Evolutionary conservation across 1,140 invertebrate species (phyloP), one percentile per base, ranked within the genome.

Genomic region (Drosophila mauritiana): DNA sequence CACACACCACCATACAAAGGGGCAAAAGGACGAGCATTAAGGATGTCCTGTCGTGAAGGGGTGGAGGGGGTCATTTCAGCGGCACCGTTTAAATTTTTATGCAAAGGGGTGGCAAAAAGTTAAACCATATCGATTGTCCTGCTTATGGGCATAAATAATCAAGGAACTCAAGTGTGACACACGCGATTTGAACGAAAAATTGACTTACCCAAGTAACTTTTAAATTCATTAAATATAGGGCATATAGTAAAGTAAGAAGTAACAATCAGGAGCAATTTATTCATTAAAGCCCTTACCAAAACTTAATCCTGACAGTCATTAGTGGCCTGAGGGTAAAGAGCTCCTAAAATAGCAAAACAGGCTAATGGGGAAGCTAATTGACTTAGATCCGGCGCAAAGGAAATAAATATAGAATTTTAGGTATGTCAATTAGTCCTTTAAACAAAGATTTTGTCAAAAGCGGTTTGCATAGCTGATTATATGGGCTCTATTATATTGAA

Each of bases 61-160:
- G 12, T 12, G 4, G 11, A 56, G 36, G 53, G 25, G 57, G 31
- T 58, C 49, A 68, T 55, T 69, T 31, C 64, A 42, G 64, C 27
- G 42, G 17, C 36, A 56, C 12, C 39, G 36, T 57, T 73, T 64
- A 56, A 74, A 55, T 55, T 73, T 49, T 43, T 42, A 40, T 43
- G 40, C 27, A 55, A 45, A 17, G 67, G 67, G 67, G 34, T 54
- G 37, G 36, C 63, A 52, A 49, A 52, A 31, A 65, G 64, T 34
- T 31, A 20, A 36, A 27, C 34, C 49, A 4, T 48, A 55, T 56
- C 64, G 42, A 40, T 70, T 70, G 48, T 55, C 67, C 42, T 45
- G 63, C 48, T 70, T 31, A 39, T 37, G 34, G 42, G 67, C 67
- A 70, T 70, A 70, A 56, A 70, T 70, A 70, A 70, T 70, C 56